Evolutionary conservation across 2,888 invertebrate species (phyloP).

Genomic region (Caenorhabditis afra): DNA sequence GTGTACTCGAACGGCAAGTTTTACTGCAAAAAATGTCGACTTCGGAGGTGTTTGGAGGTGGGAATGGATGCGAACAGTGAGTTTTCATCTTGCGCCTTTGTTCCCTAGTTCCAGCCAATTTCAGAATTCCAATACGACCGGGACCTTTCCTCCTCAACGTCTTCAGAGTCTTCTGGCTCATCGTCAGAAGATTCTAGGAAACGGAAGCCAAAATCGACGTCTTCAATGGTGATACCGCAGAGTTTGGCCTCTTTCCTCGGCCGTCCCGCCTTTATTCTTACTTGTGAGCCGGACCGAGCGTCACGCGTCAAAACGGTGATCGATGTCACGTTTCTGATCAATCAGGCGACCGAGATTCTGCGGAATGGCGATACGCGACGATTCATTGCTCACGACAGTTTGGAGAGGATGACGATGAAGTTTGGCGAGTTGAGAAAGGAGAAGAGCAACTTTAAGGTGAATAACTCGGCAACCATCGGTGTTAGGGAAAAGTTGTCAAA

Average conservation of each 20-base stretch:
- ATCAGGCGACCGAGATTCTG: constrained; percentile 30
- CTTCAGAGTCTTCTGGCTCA: background rate
- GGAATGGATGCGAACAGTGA: constrained; percentile 34
- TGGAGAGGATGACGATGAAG: constrained; percentile 37
- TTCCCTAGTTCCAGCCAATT: background rate
- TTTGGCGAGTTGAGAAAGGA: constrained; percentile 25
- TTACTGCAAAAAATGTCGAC: constrained; percentile 34
- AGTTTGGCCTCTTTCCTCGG: constrained; percentile 30
- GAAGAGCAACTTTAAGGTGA: constrained; percentile 20
- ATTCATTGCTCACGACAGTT: constrained; percentile 20
- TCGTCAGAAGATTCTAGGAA: too few relatives aligned
- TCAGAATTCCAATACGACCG: constrained; percentile 47
- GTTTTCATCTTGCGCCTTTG: background rate
- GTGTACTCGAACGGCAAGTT: constrained; percentile 28
- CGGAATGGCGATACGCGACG: constrained; percentile 9
- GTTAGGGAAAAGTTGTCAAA: background rate
- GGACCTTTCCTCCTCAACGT: constrained; percentile 31
- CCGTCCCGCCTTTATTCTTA: constrained; percentile 34
- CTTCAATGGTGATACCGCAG: background rate
- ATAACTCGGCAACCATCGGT: background rate
- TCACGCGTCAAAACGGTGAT: constrained; percentile 25
- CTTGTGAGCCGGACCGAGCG: constrained; percentile 41
- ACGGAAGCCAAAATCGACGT: background rate
- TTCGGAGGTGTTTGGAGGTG: constrained; percentile 25
- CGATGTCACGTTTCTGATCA: constrained; percentile 44